Conservation (phyloP, 2,113 vertebrate species). For the Aviceda subcristata region DNA sequence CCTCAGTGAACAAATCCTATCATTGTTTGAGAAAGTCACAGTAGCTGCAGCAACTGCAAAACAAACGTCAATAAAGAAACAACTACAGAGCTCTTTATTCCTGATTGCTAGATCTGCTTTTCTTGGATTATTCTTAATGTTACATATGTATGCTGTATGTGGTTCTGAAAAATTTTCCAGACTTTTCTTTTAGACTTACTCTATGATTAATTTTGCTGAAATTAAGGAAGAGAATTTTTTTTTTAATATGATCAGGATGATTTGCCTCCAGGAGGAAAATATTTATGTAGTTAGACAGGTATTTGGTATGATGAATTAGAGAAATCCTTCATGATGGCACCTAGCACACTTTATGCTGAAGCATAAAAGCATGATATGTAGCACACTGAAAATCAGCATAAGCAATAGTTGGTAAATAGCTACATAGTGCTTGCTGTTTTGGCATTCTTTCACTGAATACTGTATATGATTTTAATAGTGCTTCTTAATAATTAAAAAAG, state of each 20-base stretch:
- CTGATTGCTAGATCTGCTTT: background rate
- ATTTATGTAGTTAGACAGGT: background rate
- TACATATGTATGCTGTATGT: background rate
- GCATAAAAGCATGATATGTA: background rate
- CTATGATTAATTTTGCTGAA: background rate
- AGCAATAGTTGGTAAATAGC: background rate
- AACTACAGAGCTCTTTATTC: background rate
- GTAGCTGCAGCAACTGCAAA: background rate
- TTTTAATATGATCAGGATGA: background rate
- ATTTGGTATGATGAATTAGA: background rate
- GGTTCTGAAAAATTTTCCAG: background rate
- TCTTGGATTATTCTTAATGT: background rate
- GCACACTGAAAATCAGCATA: background rate
- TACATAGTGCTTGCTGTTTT: background rate
- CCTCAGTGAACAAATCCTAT: background rate
- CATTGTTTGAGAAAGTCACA: background rate
- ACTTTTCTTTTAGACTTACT: background rate
- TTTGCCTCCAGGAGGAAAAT: background rate
- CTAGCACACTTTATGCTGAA: background rate
- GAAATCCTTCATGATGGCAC: background rate
- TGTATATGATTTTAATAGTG: background rate
- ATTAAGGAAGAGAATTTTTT: background rate
- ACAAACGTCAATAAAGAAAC: background rate
- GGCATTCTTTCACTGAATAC: background rate
- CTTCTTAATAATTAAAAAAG: background rate